Base-by-base conservation (phyloP, 2,888 invertebrate genomes). In the Standfussiana lucernea region DNA sequence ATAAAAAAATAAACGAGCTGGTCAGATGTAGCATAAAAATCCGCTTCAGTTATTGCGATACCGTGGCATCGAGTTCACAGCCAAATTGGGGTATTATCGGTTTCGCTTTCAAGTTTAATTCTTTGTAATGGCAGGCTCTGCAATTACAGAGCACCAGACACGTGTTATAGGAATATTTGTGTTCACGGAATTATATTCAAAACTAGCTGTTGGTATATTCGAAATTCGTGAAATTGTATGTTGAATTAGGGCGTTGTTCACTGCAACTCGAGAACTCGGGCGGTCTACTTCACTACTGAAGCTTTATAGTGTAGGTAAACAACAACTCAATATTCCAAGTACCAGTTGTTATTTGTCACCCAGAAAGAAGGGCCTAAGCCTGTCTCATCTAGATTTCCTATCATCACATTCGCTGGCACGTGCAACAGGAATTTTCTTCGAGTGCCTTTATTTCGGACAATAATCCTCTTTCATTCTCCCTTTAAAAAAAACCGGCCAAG, bases 1-100 rank as follows among this genome's bases (percentile, higher is more conserved):
- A 53, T 66, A 64, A 59, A 77, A 80, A 69, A 47, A 67, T 35
- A 56, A 82, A 80, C 73, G 84, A 73, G 61, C 18, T 59, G 13
- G 5, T 35, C 70, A 74, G 62, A 70, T 79, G 45, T 45, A 45
- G 70, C 28, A 62, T 28, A 7, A 71, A 74, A 70, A 74, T 68
- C 32, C 40, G 18, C 32, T 74, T 47, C n/a, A 66, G 32, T 74
- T 83, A 70, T 70, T 67, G 2, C 68, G 24, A 66, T 37, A 37
- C 35, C 42, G n/a, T 7, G 24, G 8, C 8, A 66, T 56, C 35
- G 11, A 24, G 42, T 61, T 32, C 35, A 50, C 59, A 18, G 13
- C 47, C n/a, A 72, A 68, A 78, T 68, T 78, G 67, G 56, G 37
- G 10, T 78, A 53, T 72, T 59, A 72, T 59, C 1, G 24, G n/a